These are phyloP conservation scores for Chelonus formosanus DNA, from an alignment of 2,888 invertebrate genomes.

Conservation along the genomic window DNA sequence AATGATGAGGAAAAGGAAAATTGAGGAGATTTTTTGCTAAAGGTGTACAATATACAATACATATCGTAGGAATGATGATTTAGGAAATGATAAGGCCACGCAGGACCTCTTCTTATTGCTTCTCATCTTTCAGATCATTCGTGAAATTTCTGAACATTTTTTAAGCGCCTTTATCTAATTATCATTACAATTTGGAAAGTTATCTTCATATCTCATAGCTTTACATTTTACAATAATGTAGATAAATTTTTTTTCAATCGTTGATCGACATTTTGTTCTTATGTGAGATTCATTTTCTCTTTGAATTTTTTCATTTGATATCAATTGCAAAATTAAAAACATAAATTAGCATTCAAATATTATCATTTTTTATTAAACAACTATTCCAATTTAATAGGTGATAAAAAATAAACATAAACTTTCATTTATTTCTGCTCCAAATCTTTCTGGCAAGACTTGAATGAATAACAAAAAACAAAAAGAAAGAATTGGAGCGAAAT, in stretches of 20 bases:
- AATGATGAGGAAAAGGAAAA: conserved; percentile 20
- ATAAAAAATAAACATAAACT: too few relatives aligned
- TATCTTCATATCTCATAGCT: conserved; percentile 23
- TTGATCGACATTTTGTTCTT: conserved; percentile 15
- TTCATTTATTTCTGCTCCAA: conserved; percentile 15
- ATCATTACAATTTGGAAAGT: conserved; percentile 24
- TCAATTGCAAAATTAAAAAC: not conserved
- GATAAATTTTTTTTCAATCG: conserved; percentile 6
- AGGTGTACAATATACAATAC: conserved; percentile 63
- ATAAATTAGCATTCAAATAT: too few relatives aligned
- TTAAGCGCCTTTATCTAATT: conserved; percentile 27
- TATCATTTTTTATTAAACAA: too few relatives aligned
- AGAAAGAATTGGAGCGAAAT: conserved; percentile 9
- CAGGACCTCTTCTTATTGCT: conserved; percentile 48
- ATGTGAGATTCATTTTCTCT: conserved; percentile 16
- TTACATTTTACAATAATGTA: conserved; percentile 4
- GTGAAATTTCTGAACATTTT: conserved; percentile 18
- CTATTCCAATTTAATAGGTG: too few relatives aligned
- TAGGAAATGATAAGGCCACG: conserved; percentile 52
- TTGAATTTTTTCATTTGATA: conserved; percentile 1
- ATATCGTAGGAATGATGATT: conserved; percentile 62
- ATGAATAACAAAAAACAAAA: conserved; percentile 25
- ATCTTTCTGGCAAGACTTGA: conserved; percentile 10
- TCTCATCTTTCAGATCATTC: conserved; percentile 42
- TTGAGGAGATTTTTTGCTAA: conserved; percentile 20